Percentiles rank a stretch among this genome's conserved stretches.
phyloP scores from a whole-genome alignment of 1,140 invertebrate species.

The Drosophila guanche region DNA sequence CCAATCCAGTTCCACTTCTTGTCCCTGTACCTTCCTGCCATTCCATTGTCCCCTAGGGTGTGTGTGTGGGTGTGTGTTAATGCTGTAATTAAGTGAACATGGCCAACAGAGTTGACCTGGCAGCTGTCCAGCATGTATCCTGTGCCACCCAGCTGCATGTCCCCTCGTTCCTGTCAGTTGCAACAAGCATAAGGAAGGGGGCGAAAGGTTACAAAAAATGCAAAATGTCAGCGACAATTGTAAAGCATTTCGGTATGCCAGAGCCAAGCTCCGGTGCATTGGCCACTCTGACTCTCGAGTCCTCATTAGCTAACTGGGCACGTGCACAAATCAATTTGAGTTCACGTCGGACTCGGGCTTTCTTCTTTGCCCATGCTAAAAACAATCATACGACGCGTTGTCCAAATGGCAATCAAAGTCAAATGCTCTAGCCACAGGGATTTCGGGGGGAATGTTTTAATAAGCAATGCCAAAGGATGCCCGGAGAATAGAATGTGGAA shows the following conservation, averaged over 20 bases:
- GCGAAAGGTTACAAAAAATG: constrained; percentile 12
- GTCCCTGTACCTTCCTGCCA: neutral
- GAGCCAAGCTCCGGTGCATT: constrained; percentile 14
- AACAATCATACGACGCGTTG: constrained; percentile 75
- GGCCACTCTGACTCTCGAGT: constrained; percentile 1
- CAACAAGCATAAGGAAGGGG: constrained; percentile 12
- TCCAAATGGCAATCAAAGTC: constrained; percentile 68
- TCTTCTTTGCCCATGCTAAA: constrained; percentile 32
- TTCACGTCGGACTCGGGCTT: constrained; percentile 21
- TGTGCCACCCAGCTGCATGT: constrained; percentile 1
- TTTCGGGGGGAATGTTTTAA: constrained; percentile 56
- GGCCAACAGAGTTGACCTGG: constrained; percentile 33
- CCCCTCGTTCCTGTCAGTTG: constrained; percentile 35
- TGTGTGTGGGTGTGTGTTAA: constrained; percentile 41
- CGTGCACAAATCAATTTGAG: constrained; percentile 77
- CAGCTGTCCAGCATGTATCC: constrained; percentile 39
- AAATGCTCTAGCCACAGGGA: constrained; percentile 42
- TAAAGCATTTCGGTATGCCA: constrained; percentile 32
- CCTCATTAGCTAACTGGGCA: constrained; percentile 74
- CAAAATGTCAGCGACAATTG: constrained; percentile 49
- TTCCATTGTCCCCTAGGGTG: neutral
- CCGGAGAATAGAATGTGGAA: constrained; percentile 49
- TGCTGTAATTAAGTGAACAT: constrained; percentile 62
- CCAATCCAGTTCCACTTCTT: no score
- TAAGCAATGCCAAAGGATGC: constrained; percentile 53